Evolutionary conservation across 1,140 invertebrate species (phyloP).

Genomic region (Scaptomyza pallida): DNA sequence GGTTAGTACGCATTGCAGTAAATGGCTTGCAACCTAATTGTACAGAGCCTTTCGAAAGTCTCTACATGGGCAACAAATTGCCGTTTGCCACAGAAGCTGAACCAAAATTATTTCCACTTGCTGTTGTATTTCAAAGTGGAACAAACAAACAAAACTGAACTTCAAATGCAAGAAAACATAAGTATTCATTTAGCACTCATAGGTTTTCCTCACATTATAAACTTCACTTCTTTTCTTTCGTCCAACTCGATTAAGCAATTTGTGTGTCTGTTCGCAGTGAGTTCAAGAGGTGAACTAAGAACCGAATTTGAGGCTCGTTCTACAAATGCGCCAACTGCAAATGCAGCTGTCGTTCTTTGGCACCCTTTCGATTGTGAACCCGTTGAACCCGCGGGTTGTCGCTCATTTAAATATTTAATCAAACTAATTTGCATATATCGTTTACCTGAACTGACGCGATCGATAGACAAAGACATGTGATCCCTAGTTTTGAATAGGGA

Average conservation of each 20-base stretch:
- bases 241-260: conserved; percentile 26
- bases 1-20: conserved; percentile 30
- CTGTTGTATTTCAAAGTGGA: not conserved
- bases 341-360: conserved; percentile 59
- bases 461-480: conserved; percentile 66
- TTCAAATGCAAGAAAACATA: not conserved
- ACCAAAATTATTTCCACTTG: conserved; percentile 3
- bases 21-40: conserved; percentile 28
- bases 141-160: not conserved
- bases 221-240: not conserved
- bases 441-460: conserved; percentile 64
- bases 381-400: not conserved
- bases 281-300: conserved; percentile 69
- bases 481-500: conserved; percentile 26
- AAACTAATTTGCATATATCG: conserved; percentile 78
- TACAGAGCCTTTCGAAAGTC: conserved; percentile 30
- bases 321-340: conserved; percentile 55
- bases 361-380: conserved; percentile 23
- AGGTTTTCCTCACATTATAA: not conserved
- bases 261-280: conserved; percentile 26
- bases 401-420: conserved; percentile 78
- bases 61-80: conserved; percentile 12
- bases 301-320: conserved; percentile 10
- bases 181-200: not conserved
- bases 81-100: conserved; percentile 31